phyloP scores from a whole-genome alignment of 2,113 vertebrate species.

The Nyctereutes procyonoides region DNA sequence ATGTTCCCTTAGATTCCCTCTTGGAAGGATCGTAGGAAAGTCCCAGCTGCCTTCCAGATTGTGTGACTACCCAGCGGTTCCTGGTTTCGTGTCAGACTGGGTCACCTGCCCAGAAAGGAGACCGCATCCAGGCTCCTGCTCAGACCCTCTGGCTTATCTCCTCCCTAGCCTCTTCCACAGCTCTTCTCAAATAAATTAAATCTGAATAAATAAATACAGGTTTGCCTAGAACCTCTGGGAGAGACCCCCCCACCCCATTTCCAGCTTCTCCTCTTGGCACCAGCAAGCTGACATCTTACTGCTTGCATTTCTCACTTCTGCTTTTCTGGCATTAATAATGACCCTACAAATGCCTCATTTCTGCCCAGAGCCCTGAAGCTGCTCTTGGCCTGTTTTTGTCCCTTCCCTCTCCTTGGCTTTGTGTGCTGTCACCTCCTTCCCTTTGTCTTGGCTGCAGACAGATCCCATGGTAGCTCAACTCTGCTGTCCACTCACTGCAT shows the following conservation, averaged over 20 bases:
- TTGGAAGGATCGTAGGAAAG: background rate
- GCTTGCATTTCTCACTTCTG: background rate
- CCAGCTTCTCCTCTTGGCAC: background rate
- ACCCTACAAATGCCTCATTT: background rate
- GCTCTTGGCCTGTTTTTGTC: background rate
- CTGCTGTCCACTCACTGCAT: background rate
- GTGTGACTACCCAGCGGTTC: fast-evolving
- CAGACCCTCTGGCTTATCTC: background rate
- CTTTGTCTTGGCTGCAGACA: background rate
- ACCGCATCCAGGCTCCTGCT: background rate
- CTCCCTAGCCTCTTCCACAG: background rate
- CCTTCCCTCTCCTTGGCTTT: background rate
- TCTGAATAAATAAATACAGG: background rate
- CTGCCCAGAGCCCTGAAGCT: background rate
- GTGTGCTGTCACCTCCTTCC: too few relatives aligned
- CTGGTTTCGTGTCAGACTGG: fast-evolving
- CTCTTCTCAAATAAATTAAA: background rate
- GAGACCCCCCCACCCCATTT: background rate
- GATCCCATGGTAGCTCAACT: background rate
- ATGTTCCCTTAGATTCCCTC: background rate
- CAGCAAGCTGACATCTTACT: background rate
- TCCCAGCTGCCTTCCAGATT: background rate
- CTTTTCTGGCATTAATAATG: background rate
- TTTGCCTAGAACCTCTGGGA: background rate
- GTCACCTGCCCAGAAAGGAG: background rate